Conservation (phyloP, 2,797 vertebrate genomes). For the Danio jaintianensis region DNA sequence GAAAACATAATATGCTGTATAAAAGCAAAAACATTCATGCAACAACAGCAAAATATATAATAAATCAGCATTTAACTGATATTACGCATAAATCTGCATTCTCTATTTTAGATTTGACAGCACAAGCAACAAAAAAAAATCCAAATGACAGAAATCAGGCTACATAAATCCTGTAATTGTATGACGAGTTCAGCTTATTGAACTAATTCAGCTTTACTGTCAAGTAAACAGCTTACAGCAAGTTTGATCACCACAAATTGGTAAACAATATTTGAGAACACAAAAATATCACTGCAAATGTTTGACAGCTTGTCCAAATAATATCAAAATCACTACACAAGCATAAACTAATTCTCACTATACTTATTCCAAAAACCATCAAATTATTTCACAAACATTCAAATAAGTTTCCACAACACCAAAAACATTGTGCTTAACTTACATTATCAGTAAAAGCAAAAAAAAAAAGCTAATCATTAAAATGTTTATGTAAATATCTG, state of each 20-base stretch:
- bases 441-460: neutral
- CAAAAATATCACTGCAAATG: neutral
- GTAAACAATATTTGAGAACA: constrained; percentile 3
- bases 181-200: neutral
- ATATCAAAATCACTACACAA: neutral
- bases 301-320: neutral
- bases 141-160: neutral
- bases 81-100: no score
- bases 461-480: neutral
- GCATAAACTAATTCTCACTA: neutral
- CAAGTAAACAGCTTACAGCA: neutral
- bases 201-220: constrained; percentile 18
- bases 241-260: constrained; percentile 19
- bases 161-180: neutral
- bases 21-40: neutral
- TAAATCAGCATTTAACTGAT: neutral
- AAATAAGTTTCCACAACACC: neutral
- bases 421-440: neutral
- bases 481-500: neutral
- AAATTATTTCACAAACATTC: neutral
- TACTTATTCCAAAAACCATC: neutral
- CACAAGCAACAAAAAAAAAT: neutral
- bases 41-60: neutral
- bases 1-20: neutral
- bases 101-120: neutral